Evolutionary conservation across 2,113 vertebrate species (phyloP).

Genomic region (Lagenorhynchus albirostris): DNA sequence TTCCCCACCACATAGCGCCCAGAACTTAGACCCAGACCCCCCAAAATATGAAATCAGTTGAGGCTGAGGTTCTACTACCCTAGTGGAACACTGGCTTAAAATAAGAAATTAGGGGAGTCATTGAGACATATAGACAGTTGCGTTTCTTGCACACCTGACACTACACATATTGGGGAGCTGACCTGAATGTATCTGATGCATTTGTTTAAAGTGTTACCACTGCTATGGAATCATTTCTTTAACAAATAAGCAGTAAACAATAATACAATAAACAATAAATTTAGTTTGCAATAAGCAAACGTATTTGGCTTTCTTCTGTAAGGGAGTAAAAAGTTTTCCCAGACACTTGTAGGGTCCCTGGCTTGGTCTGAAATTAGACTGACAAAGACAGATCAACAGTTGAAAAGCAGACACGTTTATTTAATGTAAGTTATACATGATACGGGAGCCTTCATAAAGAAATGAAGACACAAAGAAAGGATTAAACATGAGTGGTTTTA

Average conservation of each 20-base stretch:
- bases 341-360: not conserved
- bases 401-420: not conserved
- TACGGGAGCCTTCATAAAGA: not conserved
- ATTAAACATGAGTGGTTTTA: not conserved
- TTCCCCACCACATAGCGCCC: rapidly evolving
- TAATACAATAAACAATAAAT: too few relatives aligned
- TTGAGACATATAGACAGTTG: not conserved
- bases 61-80: not conserved
- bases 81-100: not conserved
- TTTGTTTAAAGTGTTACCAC: not conserved
- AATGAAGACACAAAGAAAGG: not conserved
- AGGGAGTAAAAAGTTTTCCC: not conserved
- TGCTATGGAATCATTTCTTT: not conserved
- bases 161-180: not conserved
- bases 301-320: not conserved
- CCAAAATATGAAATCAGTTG: not conserved
- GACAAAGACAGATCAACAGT: not conserved
- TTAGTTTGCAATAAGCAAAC: not conserved
- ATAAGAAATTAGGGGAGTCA: not conserved
- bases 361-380: not conserved
- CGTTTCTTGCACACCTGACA: too few relatives aligned
- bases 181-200: not conserved
- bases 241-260: too few relatives aligned
- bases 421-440: not conserved
- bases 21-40: not conserved